A percentile compares a stretch with the other conserved stretches of the same genome.
phyloP scores from a whole-genome alignment of 2,113 vertebrate genomes.

The Myrmophylax atrothorax region DNA sequence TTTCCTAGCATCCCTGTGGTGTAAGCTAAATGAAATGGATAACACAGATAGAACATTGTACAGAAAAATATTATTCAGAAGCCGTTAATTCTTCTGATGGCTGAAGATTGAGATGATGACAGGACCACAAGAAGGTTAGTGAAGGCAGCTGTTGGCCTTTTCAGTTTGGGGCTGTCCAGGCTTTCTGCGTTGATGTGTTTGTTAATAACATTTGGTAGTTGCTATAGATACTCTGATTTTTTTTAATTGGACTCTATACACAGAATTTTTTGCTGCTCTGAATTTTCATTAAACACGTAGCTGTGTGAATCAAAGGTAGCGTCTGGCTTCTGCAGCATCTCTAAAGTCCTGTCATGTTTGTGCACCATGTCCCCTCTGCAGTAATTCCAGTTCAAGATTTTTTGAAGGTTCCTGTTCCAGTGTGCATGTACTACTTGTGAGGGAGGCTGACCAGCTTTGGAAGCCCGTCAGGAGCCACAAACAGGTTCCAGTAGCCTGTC shows the following conservation, averaged over 20 bases:
- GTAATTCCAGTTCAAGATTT: background rate
- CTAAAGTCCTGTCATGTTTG: background rate
- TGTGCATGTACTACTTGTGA: fast-evolving
- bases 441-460: background rate
- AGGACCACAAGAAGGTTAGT: background rate
- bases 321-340: background rate
- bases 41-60: background rate
- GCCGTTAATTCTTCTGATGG: background rate
- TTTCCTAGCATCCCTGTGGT: background rate
- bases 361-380: fast-evolving
- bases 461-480: background rate
- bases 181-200: background rate
- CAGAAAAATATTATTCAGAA: background rate
- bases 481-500: background rate
- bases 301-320: background rate
- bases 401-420: background rate
- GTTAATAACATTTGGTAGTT: background rate
- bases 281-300: background rate
- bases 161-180: background rate
- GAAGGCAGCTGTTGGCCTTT: background rate
- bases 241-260: background rate
- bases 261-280: background rate
- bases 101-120: background rate
- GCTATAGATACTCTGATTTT: background rate
- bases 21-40: background rate